Base-by-base conservation (phyloP, 2,888 invertebrate genomes). In the Andrena bucephala region DNA sequence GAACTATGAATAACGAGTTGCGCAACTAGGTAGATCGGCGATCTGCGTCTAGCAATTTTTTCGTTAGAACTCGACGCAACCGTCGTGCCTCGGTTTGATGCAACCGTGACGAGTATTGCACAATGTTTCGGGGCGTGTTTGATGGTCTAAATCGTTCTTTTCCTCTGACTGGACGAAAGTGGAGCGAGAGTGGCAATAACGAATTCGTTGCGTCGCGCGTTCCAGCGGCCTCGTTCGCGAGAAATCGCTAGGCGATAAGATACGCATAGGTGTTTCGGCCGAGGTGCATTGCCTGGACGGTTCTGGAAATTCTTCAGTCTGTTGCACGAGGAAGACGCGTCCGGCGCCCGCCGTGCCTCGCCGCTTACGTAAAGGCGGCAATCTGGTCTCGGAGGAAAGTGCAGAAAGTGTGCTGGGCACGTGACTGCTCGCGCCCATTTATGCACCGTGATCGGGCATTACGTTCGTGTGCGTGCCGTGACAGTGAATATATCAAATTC, bases 21-120 rank as follows among this genome's bases (percentile, higher is more conserved):
- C 10, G 63, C 68, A 78, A 79, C 27, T 65, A 57, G 62, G 48
- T 59, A 59, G 67, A 69, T 29, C 54, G 29, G 8, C 8, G 52
- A 52, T 60, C 24, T 29, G 16, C n/a, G 31, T 74, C 29, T 33
- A 54, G 10, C n/a, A 6, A 24, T 77, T 50, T 20, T 33, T 42
- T 42, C 20, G 29, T 33, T 13, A 2, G 2, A 0, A 29, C 10
- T 42, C n/a, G 24, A 57, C 13, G 79, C 52, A 65, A 79, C 27
- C 31, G 31, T 29, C 10, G 63, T 13, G 5, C 57, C 54, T 2
- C 16, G 29, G n/a, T 20, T 52, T 42, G 67, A 29, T 50, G 68
- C 24, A 77, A 77, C 66, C 6, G 60, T 63, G 54, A 63, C 78
- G 33, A 7, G 16, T 3, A 3, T 78, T 65, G 78, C 77, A 2